These are phyloP conservation scores for Enteromius unitaeniatus DNA, from an alignment of 2,797 vertebrate genomes.

Conservation along the genomic window DNA sequence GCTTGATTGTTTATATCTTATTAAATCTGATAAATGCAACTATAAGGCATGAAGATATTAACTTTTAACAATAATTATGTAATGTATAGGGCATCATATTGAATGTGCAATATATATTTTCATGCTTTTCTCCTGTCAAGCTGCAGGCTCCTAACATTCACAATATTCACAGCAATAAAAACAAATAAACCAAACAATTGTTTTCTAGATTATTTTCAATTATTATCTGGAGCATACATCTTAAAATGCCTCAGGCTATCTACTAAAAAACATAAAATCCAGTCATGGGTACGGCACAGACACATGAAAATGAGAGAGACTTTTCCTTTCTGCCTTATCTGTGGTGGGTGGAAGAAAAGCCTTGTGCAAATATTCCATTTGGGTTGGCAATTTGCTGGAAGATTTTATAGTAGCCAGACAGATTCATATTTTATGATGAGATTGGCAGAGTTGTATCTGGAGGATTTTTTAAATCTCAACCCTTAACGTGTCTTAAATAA, in stretches of 20 bases:
- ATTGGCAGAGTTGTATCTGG: slow-evolving; percentile 6
- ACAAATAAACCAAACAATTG: neutral
- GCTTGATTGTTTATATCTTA: neutral
- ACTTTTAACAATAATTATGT: neutral
- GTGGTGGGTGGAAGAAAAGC: neutral
- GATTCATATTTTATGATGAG: slow-evolving; percentile 44
- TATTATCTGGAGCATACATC: neutral
- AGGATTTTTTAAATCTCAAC: slow-evolving; percentile 10
- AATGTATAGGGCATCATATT: neutral
- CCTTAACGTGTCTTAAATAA: slow-evolving; percentile 4
- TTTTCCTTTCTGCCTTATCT: slow-evolving; percentile 17
- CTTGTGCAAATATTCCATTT: slow-evolving; percentile 38
- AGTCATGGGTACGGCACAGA: neutral
- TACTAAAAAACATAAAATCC: slow-evolving; percentile 17
- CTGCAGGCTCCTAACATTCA: neutral
- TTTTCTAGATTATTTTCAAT: neutral
- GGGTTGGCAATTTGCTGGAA: slow-evolving; percentile 39
- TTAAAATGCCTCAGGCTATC: slow-evolving; percentile 3
- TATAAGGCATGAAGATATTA: neutral
- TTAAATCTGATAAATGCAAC: neutral
- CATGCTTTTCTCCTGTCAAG: neutral
- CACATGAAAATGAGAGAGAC: slow-evolving; percentile 20
- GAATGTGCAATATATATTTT: neutral
- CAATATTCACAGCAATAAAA: neutral
- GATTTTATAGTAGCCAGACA: slow-evolving; percentile 28